These are phyloP conservation scores for Drosophila meridiana DNA, from an alignment of 2,888 invertebrate species.

Conservation along the genomic window DNA sequence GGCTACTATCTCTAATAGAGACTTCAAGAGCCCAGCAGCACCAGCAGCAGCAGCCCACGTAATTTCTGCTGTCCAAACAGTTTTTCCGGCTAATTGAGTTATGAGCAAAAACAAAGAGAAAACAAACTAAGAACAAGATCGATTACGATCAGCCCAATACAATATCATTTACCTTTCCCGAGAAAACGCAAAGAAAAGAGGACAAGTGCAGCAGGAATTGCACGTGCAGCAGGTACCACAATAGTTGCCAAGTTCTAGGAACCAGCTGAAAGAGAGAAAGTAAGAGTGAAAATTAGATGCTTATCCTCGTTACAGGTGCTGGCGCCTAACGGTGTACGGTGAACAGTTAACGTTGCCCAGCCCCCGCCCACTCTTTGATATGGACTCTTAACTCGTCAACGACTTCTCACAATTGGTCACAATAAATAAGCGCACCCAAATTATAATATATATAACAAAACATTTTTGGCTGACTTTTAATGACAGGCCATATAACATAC, in stretches of 20 bases:
- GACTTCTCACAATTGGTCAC: constrained; percentile 27
- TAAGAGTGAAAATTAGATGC: constrained; percentile 55
- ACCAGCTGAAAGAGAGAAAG: constrained; percentile 14
- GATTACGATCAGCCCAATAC: constrained; percentile 62
- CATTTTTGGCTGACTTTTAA: constrained; percentile 58
- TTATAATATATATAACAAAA: constrained; percentile 72
- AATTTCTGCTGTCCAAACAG: constrained; percentile 31
- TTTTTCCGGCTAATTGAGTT: constrained; percentile 71
- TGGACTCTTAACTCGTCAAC: constrained; percentile 16
- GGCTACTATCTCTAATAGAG: constrained; percentile 58
- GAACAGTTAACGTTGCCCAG: neutral
- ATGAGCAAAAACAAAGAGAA: constrained; percentile 65
- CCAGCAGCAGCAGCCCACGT: constrained; percentile 27
- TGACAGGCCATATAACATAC: constrained; percentile 54
- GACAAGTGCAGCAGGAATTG: constrained; percentile 54
- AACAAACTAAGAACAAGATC: constrained; percentile 56
- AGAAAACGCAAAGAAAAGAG: constrained; percentile 36
- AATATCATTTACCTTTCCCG: constrained; percentile 61
- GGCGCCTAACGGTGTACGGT: constrained; percentile 59
- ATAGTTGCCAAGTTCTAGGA: constrained; percentile 35
- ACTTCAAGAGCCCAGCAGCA: constrained; percentile 19
- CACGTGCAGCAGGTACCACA: constrained; percentile 58
- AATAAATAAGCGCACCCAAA: constrained; percentile 61
- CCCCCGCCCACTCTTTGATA: neutral
- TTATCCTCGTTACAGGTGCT: constrained; percentile 42